These are phyloP conservation scores for Cercopithecus mona DNA, from an alignment of 2,113 vertebrate genomes.

Conservation along the genomic window DNA sequence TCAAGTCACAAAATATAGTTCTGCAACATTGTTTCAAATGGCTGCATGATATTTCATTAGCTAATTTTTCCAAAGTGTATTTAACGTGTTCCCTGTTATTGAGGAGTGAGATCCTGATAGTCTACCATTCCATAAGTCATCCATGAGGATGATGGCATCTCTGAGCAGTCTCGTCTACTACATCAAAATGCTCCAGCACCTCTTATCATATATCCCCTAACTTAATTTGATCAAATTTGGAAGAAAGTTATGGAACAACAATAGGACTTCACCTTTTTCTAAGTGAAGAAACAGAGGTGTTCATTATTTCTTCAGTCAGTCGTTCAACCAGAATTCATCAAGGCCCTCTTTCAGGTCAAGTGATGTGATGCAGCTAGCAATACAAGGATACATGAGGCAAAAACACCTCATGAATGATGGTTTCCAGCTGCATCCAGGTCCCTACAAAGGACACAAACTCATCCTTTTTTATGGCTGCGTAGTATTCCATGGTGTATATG, in stretches of 20 bases:
- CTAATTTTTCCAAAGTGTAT: not conserved
- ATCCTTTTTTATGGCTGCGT: too few relatives aligned
- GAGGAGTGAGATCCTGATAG: not conserved
- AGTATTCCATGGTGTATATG: too few relatives aligned
- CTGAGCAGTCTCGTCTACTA: not conserved
- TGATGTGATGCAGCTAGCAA: not conserved
- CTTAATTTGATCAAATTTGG: not conserved
- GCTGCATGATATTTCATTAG: not conserved
- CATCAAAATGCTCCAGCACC: not conserved
- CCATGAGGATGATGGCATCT: not conserved
- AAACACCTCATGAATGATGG: not conserved
- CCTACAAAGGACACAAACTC: too few relatives aligned
- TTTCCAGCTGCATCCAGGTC: too few relatives aligned
- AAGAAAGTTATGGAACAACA: not conserved
- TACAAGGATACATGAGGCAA: not conserved
- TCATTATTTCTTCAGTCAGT: not conserved
- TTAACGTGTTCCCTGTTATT: not conserved
- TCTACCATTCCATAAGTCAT: not conserved
- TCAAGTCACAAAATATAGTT: not conserved
- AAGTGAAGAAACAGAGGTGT: not conserved
- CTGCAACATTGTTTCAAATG: not conserved
- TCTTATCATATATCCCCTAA: not conserved
- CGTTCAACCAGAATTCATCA: not conserved
- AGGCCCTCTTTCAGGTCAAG: not conserved
- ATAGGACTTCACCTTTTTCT: not conserved